phyloP scores from a whole-genome alignment of 2,113 vertebrate species.

The Atrichornis clamosus region DNA sequence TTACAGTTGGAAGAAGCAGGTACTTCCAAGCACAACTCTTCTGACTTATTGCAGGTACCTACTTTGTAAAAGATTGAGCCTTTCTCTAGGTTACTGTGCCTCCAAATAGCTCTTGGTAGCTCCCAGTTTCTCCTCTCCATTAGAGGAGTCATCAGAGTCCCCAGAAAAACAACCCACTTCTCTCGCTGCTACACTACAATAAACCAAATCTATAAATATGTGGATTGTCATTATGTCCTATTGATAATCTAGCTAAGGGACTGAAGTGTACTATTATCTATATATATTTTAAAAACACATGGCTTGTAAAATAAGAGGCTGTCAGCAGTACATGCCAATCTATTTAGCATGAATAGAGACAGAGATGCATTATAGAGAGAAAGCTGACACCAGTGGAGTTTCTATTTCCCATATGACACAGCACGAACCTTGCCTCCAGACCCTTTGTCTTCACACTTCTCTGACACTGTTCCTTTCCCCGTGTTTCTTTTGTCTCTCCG shows the following conservation, averaged over 20 bases:
- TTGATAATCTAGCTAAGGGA: not conserved
- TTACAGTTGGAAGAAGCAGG: not conserved
- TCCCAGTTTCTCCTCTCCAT: not conserved
- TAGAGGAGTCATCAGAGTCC: not conserved
- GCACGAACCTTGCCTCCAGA: slow-evolving; percentile 37
- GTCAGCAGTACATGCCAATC: slow-evolving; percentile 43
- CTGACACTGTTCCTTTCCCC: slow-evolving; percentile 35
- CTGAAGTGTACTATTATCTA: not conserved
- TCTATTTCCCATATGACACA: slow-evolving; percentile 39
- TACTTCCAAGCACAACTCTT: not conserved
- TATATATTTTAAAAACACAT: not conserved
- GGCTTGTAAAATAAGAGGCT: slow-evolving; percentile 6
- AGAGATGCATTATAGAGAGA: slow-evolving; percentile 45
- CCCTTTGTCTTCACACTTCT: slow-evolving; percentile 61
- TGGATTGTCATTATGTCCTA: not conserved
- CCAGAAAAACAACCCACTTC: not conserved
- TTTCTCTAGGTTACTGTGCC: not conserved
- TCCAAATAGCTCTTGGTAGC: not conserved
- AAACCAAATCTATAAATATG: not conserved
- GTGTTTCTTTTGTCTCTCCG: slow-evolving; percentile 4
- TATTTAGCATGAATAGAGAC: slow-evolving; percentile 40
- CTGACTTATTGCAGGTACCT: not conserved
- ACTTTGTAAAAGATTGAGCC: not conserved
- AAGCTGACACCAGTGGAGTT: slow-evolving; percentile 30
- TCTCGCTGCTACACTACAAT: not conserved